phyloP scores from a whole-genome alignment of 2,888 invertebrate genomes.

The Drosophila mimetica region DNA sequence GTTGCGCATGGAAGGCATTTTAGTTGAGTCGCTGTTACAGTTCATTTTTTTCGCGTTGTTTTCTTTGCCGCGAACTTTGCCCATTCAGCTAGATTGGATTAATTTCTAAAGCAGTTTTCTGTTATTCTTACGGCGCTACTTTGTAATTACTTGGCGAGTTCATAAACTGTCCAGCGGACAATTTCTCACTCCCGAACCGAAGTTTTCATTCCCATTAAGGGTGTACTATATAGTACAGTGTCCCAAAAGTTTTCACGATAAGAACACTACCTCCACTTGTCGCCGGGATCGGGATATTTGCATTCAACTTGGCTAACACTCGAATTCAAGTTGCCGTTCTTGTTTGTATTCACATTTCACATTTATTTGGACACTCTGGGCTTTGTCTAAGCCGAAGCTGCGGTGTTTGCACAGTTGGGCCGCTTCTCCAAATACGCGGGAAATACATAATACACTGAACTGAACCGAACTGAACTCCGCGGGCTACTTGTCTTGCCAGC shows the following conservation, averaged over 20 bases:
- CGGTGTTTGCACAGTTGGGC: conserved; percentile 70
- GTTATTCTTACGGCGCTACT: conserved; percentile 32
- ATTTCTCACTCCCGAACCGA: not conserved
- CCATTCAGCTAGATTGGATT: conserved; percentile 56
- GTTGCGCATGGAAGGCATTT: conserved; percentile 12
- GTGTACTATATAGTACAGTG: conserved; percentile 17
- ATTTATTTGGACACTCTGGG: conserved; percentile 46
- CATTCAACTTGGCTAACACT: conserved; percentile 24
- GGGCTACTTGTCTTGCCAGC: conserved; percentile 54
- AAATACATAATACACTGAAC: too few species aligned
- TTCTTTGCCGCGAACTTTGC: conserved; percentile 56
- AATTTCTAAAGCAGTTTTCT: conserved; percentile 39
- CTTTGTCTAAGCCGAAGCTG: conserved; percentile 58
- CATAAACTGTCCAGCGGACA: conserved; percentile 36
- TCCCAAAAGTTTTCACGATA: conserved; percentile 32
- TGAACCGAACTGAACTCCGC: conserved; percentile 30
- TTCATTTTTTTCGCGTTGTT: conserved; percentile 16
- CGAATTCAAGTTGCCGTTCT: conserved; percentile 10
- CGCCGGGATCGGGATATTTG: conserved; percentile 33
- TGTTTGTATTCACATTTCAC: conserved; percentile 40
- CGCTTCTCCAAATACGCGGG: conserved; percentile 19
- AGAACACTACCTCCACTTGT: conserved; percentile 6
- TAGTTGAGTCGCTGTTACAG: conserved; percentile 15
- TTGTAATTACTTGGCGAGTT: conserved; percentile 59
- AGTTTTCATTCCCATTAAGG: conserved; percentile 13